Evolutionary conservation across 2,797 vertebrate genomes (phyloP).

Genomic region (Sebastes vulpes): DNA sequence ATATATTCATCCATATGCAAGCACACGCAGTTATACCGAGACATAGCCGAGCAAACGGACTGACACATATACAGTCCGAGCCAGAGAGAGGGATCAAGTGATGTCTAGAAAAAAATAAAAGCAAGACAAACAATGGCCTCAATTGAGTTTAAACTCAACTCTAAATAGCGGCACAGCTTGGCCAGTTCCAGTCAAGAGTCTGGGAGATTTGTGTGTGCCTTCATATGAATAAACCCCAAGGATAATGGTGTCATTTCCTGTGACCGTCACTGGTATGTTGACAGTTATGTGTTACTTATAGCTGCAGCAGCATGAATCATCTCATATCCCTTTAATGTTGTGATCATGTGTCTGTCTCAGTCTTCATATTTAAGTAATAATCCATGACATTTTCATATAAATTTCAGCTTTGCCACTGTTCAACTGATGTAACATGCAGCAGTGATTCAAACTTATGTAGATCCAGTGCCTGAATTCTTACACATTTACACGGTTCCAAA

Average conservation of each 20-base stretch:
- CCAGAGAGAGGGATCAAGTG: background rate
- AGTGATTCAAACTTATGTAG: conserved; percentile 6
- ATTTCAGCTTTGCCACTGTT: conserved; percentile 26
- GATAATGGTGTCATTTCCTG: conserved; percentile 34
- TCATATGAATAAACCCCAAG: conserved; percentile 26
- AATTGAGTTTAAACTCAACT: background rate
- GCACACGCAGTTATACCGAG: background rate
- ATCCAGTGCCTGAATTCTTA: background rate
- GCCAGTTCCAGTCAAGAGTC: conserved; percentile 12
- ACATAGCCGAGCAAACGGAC: background rate
- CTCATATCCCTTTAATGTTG: conserved; percentile 36
- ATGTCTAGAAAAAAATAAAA: background rate
- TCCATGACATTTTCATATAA: conserved; percentile 22
- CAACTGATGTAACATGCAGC: background rate
- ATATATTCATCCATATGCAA: background rate
- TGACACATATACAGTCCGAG: background rate
- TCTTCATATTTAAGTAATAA: conserved; percentile 29
- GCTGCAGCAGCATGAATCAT: conserved; percentile 46
- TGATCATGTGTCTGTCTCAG: conserved; percentile 29
- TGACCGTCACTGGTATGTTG: conserved; percentile 35
- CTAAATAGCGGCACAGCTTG: background rate
- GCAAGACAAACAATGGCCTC: background rate
- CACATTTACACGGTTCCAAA: background rate
- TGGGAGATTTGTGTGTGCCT: conserved; percentile 5
- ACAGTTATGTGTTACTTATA: conserved; percentile 51